phyloP scores from a whole-genome alignment of 2,888 invertebrate species.

The Amorpha juglandis region DNA sequence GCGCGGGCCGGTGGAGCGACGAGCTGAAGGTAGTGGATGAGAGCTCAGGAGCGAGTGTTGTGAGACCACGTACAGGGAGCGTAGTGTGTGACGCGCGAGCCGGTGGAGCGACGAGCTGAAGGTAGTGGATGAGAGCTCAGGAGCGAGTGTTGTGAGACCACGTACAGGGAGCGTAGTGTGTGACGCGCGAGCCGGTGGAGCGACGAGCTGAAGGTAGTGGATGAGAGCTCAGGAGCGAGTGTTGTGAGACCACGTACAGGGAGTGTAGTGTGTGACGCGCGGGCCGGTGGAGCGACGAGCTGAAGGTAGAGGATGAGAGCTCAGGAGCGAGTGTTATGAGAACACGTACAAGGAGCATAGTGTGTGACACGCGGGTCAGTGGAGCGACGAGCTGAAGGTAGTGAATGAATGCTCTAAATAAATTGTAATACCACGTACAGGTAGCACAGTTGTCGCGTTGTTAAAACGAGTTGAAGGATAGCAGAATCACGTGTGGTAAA shows the following conservation, averaged over 20 bases:
- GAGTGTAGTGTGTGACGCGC: slow-evolving; percentile 10
- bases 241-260: slow-evolving; percentile 4
- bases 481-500: slow-evolving; percentile 8
- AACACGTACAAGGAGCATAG: slow-evolving; percentile 8
- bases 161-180: slow-evolving; percentile 11
- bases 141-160: slow-evolving; percentile 12
- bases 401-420: background rate
- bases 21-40: slow-evolving; percentile 10
- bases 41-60: background rate
- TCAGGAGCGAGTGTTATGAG: slow-evolving; percentile 14
- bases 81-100: background rate
- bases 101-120: too few relatives aligned
- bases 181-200: slow-evolving; percentile 1
- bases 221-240: background rate
- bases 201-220: background rate
- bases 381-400: background rate
- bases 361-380: slow-evolving; percentile 1
- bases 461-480: slow-evolving; percentile 2
- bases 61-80: background rate
- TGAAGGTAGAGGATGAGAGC: slow-evolving; percentile 12
- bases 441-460: background rate
- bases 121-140: slow-evolving; percentile 3
- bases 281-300: slow-evolving; percentile 9
- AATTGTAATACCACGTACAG: background rate
- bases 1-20: slow-evolving; percentile 10